Evolutionary conservation across 2,888 invertebrate genomes (phyloP), one percentile per base, ranked within the genome.

Genomic region (Cryptocephalus primarius): DNA sequence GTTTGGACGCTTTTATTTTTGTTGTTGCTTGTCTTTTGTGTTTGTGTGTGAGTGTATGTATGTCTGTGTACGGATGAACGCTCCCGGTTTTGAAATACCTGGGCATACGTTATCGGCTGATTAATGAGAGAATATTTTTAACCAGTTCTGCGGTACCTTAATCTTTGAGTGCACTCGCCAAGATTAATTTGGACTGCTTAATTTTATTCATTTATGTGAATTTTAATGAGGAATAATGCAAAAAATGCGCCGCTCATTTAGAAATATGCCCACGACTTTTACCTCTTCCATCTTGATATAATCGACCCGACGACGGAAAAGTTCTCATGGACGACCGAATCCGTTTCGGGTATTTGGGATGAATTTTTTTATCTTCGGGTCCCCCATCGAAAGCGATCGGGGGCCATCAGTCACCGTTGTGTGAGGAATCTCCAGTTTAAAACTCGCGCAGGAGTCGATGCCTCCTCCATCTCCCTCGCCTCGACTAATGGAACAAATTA

Each of bases 1-100:
- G 47, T 47, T 40, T 42, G 44, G 45, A 46, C 45, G 49, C 48
- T 47, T 44, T 54, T 52, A 54, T 55, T 55, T 55, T 47, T 46
- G 51, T 52, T 51, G 36, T 36, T 36, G 48, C 22, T 47, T 46
- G 49, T 47, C 44, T 47, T 51, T 51, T 49, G 47, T 48, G 50
- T 47, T 22, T 22, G 22, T 22, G 22, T 22, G 22, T 22, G 22
- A 22, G 22, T 22, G 22, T 22, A 6, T 22, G 22, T 22, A 22
- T 6, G 22, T 22, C 22, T 22, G 22, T 22, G 22, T 22, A 22
- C 22, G 22, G 22, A 43, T 44, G 43, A 52, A 52, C 56, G 62
- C 63, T 63, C 60, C 63, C 57, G 63, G 62, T 63, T 62, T 65
- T 64, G 65, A 63, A 64, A 65, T 64, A 62, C 63, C 62, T 63